phyloP scores from a whole-genome alignment of 2,797 vertebrate genomes.

The Tangara arthus region DNA sequence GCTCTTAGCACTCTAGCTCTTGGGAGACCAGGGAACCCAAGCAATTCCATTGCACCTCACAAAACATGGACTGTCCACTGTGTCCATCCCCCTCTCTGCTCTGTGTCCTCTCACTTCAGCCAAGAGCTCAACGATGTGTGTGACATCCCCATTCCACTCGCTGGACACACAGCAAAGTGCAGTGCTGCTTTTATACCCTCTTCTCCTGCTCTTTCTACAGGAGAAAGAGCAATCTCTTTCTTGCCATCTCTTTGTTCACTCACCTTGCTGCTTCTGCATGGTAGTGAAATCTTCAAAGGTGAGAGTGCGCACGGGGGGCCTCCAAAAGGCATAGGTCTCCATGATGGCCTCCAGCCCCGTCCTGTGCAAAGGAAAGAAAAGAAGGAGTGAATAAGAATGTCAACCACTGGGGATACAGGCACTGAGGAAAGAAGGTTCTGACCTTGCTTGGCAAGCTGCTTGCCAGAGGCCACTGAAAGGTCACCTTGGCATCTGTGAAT shows the following conservation, averaged over 20 bases:
- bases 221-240: background rate
- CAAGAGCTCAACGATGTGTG: background rate
- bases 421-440: background rate
- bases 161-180: background rate
- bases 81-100: background rate
- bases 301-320: slow-evolving; percentile 95
- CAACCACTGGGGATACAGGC: background rate
- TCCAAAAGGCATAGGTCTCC: slow-evolving; percentile 99
- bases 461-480: background rate
- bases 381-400: background rate
- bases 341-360: slow-evolving; percentile 98
- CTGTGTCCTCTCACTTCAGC: background rate
- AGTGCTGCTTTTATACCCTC: background rate
- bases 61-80: background rate
- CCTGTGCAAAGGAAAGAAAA: slow-evolving; percentile 71
- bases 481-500: background rate
- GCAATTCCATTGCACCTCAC: background rate
- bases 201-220: background rate
- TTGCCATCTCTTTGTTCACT: background rate
- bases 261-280: slow-evolving; percentile 99
- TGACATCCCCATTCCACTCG: accelerated
- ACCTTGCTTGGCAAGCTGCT: background rate
- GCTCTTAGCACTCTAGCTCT: background rate
- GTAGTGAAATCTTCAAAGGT: slow-evolving; percentile 98
- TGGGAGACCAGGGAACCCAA: background rate